phyloP scores from a whole-genome alignment of 2,113 vertebrate genomes.

The Hypocryptadius cinnamomeus region DNA sequence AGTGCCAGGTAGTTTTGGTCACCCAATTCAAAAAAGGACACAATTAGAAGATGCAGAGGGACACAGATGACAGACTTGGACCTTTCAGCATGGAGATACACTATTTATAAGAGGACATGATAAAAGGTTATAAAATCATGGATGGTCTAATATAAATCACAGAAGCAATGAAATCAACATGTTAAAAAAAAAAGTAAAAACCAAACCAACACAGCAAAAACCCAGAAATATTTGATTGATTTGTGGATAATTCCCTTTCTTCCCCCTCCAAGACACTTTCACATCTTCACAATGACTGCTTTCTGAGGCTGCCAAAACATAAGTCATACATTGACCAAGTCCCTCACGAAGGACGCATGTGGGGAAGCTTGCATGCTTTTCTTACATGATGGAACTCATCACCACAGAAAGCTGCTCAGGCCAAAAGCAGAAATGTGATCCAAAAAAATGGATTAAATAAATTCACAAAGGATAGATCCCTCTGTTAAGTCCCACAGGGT shows the following conservation, averaged over 20 bases:
- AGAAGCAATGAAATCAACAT: not conserved
- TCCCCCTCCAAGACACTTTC: not conserved
- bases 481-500: not conserved
- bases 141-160: not conserved
- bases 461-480: not conserved
- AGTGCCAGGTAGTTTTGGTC: not conserved
- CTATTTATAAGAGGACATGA: not conserved
- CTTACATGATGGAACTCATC: not conserved
- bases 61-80: not conserved
- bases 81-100: not conserved
- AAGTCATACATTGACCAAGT: not conserved
- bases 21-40: not conserved
- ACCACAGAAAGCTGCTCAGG: not conserved
- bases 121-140: not conserved
- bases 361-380: not conserved
- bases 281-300: not conserved
- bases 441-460: not conserved
- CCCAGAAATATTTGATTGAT: not conserved
- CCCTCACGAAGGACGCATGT: not conserved
- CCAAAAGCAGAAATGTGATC: not conserved
- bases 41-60: not conserved
- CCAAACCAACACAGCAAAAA: not conserved
- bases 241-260: not conserved
- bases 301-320: conserved; percentile 18
- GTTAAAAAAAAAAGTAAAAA: not conserved